Evolutionary conservation across 2,888 invertebrate genomes (phyloP).

Genomic region (Lypha dubia): DNA sequence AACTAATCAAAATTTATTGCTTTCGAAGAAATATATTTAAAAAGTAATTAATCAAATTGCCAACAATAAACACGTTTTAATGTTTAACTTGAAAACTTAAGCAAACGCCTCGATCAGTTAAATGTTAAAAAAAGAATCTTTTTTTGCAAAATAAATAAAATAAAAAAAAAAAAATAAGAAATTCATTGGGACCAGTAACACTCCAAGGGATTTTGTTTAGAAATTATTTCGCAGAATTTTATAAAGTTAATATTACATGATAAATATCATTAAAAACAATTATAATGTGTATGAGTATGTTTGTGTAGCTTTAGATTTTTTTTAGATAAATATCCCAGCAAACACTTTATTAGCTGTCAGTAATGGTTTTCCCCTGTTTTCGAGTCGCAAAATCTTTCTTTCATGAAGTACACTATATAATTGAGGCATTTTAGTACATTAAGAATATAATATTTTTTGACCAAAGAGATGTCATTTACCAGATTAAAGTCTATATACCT

Average conservation of each 20-base stretch:
- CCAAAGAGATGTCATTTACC: too few relatives aligned
- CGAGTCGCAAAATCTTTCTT: too few relatives aligned
- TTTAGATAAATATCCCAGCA: too few relatives aligned
- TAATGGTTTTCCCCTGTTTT: too few relatives aligned
- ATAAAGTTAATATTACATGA: neutral
- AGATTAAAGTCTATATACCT: too few relatives aligned
- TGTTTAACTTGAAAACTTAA: neutral
- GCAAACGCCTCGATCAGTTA: neutral
- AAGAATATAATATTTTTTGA: too few relatives aligned
- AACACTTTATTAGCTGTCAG: too few relatives aligned
- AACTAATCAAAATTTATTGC: neutral
- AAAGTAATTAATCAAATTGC: neutral
- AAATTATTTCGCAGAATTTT: neutral
- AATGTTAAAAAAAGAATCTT: too few relatives aligned
- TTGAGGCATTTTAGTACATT: too few relatives aligned
- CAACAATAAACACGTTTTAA: neutral
- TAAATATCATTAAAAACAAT: neutral
- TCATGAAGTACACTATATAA: too few relatives aligned
- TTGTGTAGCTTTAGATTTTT: too few relatives aligned
- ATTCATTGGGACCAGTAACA: neutral
- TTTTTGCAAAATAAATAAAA: neutral
- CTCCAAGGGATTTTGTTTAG: neutral
- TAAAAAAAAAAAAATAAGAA: neutral
- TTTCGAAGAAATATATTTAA: neutral
- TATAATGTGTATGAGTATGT: too few relatives aligned